Base-by-base conservation (phyloP, 2,113 vertebrate species). In the Passer domesticus region DNA sequence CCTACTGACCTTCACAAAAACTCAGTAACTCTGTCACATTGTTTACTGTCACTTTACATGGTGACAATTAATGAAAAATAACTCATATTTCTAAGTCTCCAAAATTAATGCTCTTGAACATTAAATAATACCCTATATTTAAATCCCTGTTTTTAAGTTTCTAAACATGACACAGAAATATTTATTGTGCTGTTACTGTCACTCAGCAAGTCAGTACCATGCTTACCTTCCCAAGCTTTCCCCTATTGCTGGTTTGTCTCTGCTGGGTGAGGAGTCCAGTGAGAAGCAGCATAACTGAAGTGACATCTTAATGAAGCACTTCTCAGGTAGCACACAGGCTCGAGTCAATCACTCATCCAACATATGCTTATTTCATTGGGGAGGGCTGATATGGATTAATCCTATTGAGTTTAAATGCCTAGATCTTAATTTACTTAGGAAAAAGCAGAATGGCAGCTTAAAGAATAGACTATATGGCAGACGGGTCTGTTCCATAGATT, bases 371-470 rank as follows among this genome's bases (percentile, higher is more conserved):
- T 72, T 87, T 70, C 5, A 0, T 30, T 69, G 70, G 74, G 63
- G 62, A 90, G 62, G 22, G 39, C 49, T 53, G 44, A 69, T 85
- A 75, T 59, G 68, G 41, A 94, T 88, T 87, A 93, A 92, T 83
- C 90, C 69, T 39, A 90, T 31, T 83, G 76, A 83, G 50, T 83
- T 85, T 86, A 96, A 94, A 73, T 41, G 39, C 70, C 41, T 80
- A 60, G 44, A 91, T 78, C 73, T 90, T 94, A 83, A 85, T 87
- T 94, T 88, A 52, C 87, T 87, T 75, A 72, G 56, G 35, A 74
- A 96, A 95, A 92, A 55, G n/a, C 41, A 82, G 69, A 87, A 77
- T 15, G 16, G 30, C 52, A 84, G 33, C 59, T 81, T 81, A 90
- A 92, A 79, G 43, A 79, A 87, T 28, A 69, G 93, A 73, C n/a